Conservation (phyloP, 2,797 vertebrate species). For the Sitta carolinensis region DNA sequence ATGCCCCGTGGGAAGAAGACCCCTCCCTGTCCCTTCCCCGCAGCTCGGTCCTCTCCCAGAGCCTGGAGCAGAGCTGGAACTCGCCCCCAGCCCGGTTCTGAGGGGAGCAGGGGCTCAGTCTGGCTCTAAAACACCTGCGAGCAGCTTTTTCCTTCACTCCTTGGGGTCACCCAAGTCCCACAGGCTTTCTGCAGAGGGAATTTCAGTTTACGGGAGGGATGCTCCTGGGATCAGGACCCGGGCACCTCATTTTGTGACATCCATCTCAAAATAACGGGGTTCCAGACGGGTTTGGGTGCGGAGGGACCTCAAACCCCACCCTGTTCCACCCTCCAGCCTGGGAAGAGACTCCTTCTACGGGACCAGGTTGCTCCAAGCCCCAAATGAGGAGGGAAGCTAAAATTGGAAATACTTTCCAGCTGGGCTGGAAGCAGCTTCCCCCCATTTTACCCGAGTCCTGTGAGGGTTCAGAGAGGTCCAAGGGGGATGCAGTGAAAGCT, state of each 20-base stretch:
- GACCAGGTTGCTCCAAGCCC: background rate
- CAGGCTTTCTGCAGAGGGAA: background rate
- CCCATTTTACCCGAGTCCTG: background rate
- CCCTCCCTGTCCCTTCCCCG: background rate
- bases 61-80: background rate
- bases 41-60: background rate
- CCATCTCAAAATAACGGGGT: background rate
- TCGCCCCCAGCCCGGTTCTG: accelerated
- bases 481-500: background rate
- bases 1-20: no score
- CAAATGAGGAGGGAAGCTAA: background rate
- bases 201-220: background rate
- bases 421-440: background rate
- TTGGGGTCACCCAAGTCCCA: background rate
- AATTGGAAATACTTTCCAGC: background rate
- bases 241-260: background rate
- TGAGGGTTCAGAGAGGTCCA: background rate
- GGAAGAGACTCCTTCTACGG: background rate
- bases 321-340: background rate
- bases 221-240: background rate
- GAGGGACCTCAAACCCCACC: background rate
- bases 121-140: background rate
- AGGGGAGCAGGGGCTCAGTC: background rate
- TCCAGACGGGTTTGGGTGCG: background rate
- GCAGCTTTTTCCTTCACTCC: background rate